A percentile compares a stretch with the other conserved stretches of the same genome.
Conservation (phyloP, 2,113 vertebrate genomes). For the Desmodus rotundus region DNA sequence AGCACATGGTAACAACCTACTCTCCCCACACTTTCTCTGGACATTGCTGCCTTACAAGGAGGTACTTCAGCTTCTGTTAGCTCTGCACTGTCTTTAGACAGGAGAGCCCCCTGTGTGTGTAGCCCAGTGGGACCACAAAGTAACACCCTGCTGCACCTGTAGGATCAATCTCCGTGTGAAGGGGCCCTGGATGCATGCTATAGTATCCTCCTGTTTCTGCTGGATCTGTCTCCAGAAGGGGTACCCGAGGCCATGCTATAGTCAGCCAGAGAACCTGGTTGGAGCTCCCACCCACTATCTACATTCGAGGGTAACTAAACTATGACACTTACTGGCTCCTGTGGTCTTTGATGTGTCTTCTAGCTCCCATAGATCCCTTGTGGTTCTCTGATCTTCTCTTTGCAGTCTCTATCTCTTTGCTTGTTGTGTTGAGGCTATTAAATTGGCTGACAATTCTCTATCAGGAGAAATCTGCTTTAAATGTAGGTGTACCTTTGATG, state of each 20-base stretch:
- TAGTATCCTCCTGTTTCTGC: background rate
- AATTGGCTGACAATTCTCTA: background rate
- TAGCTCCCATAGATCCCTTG: background rate
- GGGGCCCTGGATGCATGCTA: background rate
- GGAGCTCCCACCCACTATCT: background rate
- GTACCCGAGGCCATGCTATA: background rate
- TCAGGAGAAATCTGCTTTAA: background rate
- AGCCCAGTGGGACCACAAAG: background rate
- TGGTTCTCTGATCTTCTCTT: background rate
- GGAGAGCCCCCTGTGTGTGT: background rate
- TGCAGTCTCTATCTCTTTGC: background rate
- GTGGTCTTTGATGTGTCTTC: background rate
- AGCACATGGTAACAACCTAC: background rate
- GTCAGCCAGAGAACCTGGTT: background rate
- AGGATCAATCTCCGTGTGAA: background rate
- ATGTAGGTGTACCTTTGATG: background rate
- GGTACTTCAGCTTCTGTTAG: background rate
- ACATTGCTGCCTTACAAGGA: no score
- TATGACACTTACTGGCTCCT: background rate
- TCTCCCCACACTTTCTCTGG: background rate
- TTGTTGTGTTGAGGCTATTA: background rate
- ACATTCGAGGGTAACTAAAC: background rate
- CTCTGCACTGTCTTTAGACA: background rate
- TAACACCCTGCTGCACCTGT: background rate
- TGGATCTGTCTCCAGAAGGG: background rate